Evolutionary conservation across 2,113 vertebrate genomes (phyloP).

Genomic region (Antennarius striatus): DNA sequence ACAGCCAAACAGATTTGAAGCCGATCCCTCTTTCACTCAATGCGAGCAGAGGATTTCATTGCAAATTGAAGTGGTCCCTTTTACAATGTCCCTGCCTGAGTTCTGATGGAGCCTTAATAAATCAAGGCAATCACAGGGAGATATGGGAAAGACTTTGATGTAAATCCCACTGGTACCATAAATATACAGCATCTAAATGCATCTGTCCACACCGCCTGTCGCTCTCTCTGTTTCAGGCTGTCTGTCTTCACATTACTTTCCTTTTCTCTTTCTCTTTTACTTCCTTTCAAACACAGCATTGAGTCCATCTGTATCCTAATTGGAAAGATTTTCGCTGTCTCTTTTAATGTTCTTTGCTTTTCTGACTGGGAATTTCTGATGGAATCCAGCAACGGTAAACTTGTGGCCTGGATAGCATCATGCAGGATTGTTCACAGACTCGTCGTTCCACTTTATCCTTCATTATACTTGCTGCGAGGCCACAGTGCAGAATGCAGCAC

Average conservation of each 20-base stretch:
- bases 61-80: conserved; percentile 69
- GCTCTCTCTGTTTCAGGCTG: neutral
- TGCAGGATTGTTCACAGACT: too few species aligned
- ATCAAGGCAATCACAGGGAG: conserved; percentile 70
- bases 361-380: conserved; percentile 1
- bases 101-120: conserved; percentile 67
- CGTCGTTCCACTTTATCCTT: too few species aligned
- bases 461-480: too few species aligned
- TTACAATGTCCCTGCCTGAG: conserved; percentile 60
- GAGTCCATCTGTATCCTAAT: neutral
- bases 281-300: conserved; percentile 18
- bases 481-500: too few species aligned
- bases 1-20: conserved; percentile 51
- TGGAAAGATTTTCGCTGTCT: neutral
- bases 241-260: neutral
- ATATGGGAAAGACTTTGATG: conserved; percentile 49
- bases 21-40: conserved; percentile 33
- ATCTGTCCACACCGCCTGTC: conserved; percentile 35
- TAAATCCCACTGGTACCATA: conserved; percentile 66
- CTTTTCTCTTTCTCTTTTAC: neutral
- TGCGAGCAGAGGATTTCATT: conserved; percentile 63
- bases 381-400: too few species aligned
- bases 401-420: too few species aligned
- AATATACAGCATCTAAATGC: conserved; percentile 59
- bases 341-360: conserved; percentile 3